Conservation (phyloP, 2,797 vertebrate species). For the Menidia menidia region DNA sequence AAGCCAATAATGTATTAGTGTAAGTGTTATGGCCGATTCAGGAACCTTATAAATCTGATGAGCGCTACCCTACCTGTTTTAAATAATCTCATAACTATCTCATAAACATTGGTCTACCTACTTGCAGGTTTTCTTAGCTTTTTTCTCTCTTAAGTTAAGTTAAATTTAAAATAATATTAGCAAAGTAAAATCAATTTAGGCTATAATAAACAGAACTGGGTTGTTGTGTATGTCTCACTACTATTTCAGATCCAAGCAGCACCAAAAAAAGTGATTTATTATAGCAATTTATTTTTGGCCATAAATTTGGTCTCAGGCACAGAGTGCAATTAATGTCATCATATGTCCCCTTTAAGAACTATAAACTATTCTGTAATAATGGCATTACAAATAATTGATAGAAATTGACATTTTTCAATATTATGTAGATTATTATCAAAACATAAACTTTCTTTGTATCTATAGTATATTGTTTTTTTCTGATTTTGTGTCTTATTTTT, state of each 20-base stretch:
- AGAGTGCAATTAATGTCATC: not conserved
- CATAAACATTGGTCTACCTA: not conserved
- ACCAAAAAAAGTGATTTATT: not conserved
- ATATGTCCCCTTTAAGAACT: constrained; percentile 14
- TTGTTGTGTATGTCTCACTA: no score
- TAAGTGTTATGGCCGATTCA: no score
- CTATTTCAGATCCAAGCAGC: no score
- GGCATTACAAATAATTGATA: constrained; percentile 4
- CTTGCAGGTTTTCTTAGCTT: not conserved
- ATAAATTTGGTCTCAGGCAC: not conserved
- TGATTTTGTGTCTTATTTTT: constrained; percentile 15
- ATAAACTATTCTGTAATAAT: constrained; percentile 16
- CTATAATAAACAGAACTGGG: no score
- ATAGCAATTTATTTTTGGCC: not conserved
- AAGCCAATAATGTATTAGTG: no score
- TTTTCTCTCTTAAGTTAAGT: not conserved
- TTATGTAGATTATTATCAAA: no score
- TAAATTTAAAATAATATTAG: not conserved
- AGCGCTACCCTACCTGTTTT: not conserved
- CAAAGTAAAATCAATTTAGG: not conserved
- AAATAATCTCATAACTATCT: not conserved
- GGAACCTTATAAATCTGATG: not conserved
- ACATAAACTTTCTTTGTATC: no score
- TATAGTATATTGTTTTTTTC: not conserved
- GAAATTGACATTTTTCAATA: no score